Base-by-base conservation (phyloP, 2,888 invertebrate species). In the Papilio elwesi region DNA sequence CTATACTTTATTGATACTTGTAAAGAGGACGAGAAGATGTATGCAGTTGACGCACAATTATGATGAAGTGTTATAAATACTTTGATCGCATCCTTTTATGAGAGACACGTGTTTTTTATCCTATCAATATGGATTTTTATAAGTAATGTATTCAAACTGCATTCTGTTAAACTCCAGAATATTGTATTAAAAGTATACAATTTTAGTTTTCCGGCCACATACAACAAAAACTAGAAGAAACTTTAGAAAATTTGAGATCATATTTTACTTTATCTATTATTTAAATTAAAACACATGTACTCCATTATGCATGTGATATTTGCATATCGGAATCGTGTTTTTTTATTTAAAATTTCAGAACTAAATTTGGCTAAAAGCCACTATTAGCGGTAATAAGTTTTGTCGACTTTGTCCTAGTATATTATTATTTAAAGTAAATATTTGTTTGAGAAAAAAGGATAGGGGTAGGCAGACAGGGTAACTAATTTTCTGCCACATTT, bases 41-140 rank as follows among this genome's bases (percentile, higher is more conserved):
- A 7, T 64, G 26, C 65, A 57, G 57, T 55, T 57, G 43, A 57
- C 53, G 67, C 43, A 53, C 36, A 67, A 53, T 68, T 68, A 53
- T 55, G 53, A 68, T 48, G 68, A 55, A 57, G 12, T 55, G 13
- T 57, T 47, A 47, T 16, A 68, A 68, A 57, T 57, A 68, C 59
- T 68, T 57, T 68, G 49, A 68, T n/a, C 10, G 48, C 57, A 48
- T 68, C 47, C 43, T 59, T 43, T 43, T 59, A 38, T 43, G 9
- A 59, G 38, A 59, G 43, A 59, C 59, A 59, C 59, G 38, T 59
- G 59, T 15, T 59, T 26, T 43, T n/a, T n/a, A 43, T 59, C 12
- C 5, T 12, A 49, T 49, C n/a, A 38, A 57, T 57, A 57, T 38
- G 57, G 10, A 59, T 59, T 43, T 57, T 38, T 59, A 59, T 59